These are phyloP conservation scores for Etheostoma spectabile DNA, from an alignment of 2,113 vertebrate species.

Conservation along the genomic window DNA sequence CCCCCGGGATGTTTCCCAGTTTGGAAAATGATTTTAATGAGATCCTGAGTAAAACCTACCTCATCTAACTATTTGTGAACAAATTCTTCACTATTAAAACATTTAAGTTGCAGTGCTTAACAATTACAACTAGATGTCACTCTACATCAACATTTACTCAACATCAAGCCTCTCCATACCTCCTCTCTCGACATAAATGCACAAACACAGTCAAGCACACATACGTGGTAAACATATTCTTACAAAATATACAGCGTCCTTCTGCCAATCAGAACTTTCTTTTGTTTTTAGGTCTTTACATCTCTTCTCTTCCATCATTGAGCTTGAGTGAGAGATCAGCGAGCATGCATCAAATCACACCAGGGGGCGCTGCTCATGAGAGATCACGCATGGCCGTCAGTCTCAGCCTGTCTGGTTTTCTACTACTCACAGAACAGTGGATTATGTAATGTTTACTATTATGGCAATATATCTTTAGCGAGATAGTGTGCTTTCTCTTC, in stretches of 20 bases:
- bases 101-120: slow-evolving; percentile 40
- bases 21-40: neutral
- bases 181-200: neutral
- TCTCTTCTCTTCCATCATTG: neutral
- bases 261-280: slow-evolving; percentile 41
- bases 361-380: slow-evolving; percentile 72
- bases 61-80: neutral
- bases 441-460: slow-evolving; percentile 83
- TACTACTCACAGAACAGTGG: slow-evolving; percentile 56
- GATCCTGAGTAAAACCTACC: neutral
- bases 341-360: slow-evolving; percentile 8
- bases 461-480: slow-evolving; percentile 32
- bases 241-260: slow-evolving; percentile 13
- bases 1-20: neutral
- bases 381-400: slow-evolving; percentile 28
- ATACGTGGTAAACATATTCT: slow-evolving; percentile 1
- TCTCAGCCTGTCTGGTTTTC: slow-evolving; percentile 55
- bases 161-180: neutral
- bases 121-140: slow-evolving; percentile 67
- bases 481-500: neutral
- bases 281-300: slow-evolving; percentile 32
- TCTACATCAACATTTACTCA: slow-evolving; percentile 48
- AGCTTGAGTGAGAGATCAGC: slow-evolving; percentile 5
- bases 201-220: slow-evolving; percentile 12
- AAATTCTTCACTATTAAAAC: neutral